Conservation (phyloP, 2,888 invertebrate genomes). For the Drosophila percnosoma region DNA sequence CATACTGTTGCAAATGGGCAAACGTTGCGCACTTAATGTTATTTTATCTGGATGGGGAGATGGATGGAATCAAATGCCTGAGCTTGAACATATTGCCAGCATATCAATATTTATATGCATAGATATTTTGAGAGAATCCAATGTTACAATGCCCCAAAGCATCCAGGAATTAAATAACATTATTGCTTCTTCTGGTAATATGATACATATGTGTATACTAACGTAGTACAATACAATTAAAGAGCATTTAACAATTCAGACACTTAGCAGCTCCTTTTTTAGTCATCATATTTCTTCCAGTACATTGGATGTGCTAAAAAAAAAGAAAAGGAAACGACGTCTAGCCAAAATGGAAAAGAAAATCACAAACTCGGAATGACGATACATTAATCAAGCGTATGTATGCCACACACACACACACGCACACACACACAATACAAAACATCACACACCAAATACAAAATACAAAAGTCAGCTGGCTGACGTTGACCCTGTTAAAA, state of each 20-base stretch:
- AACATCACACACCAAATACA: neutral
- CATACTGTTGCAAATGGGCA: conserved; percentile 24
- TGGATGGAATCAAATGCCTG: conserved; percentile 10
- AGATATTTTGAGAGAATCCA: conserved; percentile 19
- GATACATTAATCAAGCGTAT: conserved; percentile 38
- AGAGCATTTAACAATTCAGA: neutral
- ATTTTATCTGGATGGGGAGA: neutral
- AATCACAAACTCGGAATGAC: conserved; percentile 27
- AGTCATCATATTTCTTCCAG: conserved; percentile 18
- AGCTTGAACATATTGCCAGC: conserved; percentile 17
- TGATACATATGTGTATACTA: neutral
- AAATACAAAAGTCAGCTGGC: conserved; percentile 35
- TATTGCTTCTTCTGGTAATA: neutral
- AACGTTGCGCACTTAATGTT: conserved; percentile 37
- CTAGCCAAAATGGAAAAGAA: conserved; percentile 9
- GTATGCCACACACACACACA: conserved; percentile 27
- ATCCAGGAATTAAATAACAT: neutral
- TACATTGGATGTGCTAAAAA: conserved; percentile 11
- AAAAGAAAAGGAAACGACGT: conserved; percentile 10
- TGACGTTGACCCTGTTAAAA: conserved; percentile 30
- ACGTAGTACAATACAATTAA: neutral
- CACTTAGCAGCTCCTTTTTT: neutral
- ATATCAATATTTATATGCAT: conserved; percentile 7
- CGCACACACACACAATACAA: conserved; percentile 20
- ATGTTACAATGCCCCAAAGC: neutral